Evolutionary conservation across 2,113 vertebrate species (phyloP).

Genomic region (Lipotes vexillifer): DNA sequence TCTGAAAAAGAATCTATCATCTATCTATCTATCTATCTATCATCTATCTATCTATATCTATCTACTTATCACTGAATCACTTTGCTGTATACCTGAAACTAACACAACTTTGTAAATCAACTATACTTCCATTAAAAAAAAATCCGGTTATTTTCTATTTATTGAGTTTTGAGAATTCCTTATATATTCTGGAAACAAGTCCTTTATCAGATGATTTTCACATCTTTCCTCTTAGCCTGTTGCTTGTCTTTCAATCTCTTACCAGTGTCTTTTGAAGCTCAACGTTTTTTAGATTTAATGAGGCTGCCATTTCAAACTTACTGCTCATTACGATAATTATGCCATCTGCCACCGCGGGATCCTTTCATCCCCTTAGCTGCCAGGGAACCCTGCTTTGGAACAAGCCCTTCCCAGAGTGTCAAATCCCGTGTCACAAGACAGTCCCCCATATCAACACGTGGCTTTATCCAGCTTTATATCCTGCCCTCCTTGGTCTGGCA

Average conservation of each 20-base stretch:
- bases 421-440: not conserved
- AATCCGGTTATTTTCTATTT: not conserved
- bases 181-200: not conserved
- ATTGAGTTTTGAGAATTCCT: not conserved
- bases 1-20: not conserved
- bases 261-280: not conserved
- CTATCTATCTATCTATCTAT: too few relatives aligned
- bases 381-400: not conserved
- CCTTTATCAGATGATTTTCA: not conserved
- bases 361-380: not conserved
- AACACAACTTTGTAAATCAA: not conserved
- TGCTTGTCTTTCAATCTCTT: not conserved
- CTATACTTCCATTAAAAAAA: not conserved
- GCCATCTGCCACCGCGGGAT: not conserved
- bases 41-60: too few relatives aligned
- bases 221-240: not conserved
- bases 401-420: not conserved
- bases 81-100: not conserved
- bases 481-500: not conserved
- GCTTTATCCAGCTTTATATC: not conserved
- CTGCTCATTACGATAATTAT: not conserved
- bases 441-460: not conserved
- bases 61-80: too few relatives aligned
- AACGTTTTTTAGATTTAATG: not conserved
- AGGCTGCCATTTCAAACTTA: not conserved